A percentile compares a stretch with the other conserved stretches of the same genome.
These are phyloP conservation scores for Leptinotarsa defecta DNA, from an alignment of 1,140 invertebrate genomes.

Conservation along the genomic window DNA sequence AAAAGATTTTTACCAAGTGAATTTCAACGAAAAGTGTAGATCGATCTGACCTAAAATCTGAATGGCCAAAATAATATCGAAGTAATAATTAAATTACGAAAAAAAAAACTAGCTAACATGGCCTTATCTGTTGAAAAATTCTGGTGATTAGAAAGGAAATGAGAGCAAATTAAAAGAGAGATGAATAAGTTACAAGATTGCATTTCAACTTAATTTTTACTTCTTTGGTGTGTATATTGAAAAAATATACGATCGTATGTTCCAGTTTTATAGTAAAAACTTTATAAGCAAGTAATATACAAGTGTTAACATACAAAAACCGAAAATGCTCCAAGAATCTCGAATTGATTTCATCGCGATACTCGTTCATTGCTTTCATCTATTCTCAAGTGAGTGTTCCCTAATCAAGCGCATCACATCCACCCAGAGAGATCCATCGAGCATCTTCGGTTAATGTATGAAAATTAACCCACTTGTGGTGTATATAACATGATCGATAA, in stretches of 20 bases:
- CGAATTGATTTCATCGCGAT: background rate
- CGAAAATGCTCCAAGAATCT: constrained; percentile 43
- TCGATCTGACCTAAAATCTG: constrained; percentile 18
- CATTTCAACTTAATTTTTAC: constrained; percentile 52
- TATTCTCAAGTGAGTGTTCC: background rate
- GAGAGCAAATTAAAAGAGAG: constrained; percentile 32
- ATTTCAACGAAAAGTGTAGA: constrained; percentile 7
- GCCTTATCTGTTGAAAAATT: constrained; percentile 10
- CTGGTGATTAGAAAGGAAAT: constrained; percentile 4
- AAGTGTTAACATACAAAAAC: constrained; percentile 49
- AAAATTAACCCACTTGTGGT: constrained; percentile 50
- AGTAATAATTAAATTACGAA: constrained; percentile 20
- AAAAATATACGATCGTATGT: constrained; percentile 54
- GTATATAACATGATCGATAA: constrained; percentile 48
- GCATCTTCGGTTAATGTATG: constrained; percentile 50
- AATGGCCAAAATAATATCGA: constrained; percentile 13
- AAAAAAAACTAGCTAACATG: constrained; percentile 23
- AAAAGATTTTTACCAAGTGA: constrained; percentile 27
- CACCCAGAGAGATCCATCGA: background rate
- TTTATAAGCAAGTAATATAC: constrained; percentile 51
- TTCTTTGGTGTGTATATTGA: constrained; percentile 58
- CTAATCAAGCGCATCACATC: too few species aligned
- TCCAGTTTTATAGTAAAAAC: constrained; percentile 56
- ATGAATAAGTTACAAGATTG: constrained; percentile 43
- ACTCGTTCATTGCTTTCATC: background rate